phyloP scores from a whole-genome alignment of 2,113 vertebrate species.

The Calyptomena viridis region DNA sequence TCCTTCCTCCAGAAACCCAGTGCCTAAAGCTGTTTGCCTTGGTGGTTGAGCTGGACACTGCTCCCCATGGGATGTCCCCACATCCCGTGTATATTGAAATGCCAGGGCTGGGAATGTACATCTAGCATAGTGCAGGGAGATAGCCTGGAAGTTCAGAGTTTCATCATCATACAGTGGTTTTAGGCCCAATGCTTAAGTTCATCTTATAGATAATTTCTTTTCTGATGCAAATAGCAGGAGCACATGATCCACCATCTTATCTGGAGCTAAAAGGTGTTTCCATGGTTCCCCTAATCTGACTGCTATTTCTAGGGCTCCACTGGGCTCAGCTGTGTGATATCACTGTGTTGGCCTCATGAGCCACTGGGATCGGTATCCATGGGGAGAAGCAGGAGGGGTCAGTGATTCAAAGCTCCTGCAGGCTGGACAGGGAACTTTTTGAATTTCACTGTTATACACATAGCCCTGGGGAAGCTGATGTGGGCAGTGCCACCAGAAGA shows the following conservation, averaged over 20 bases:
- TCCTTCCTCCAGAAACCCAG: not conserved
- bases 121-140: not conserved
- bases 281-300: constrained; percentile 14
- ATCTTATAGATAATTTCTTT: not conserved
- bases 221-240: constrained; percentile 2
- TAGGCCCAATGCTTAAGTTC: not conserved
- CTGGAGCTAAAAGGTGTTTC: constrained; percentile 26
- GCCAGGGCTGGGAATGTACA: not conserved
- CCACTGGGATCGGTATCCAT: not conserved
- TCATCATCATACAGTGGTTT: not conserved
- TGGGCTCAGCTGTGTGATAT: not conserved
- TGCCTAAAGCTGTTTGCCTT: not conserved
- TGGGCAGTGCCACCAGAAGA: not conserved
- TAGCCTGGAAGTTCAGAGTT: not conserved
- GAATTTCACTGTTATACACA: not conserved
- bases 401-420: not conserved
- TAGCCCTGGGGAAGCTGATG: not conserved
- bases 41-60: not conserved
- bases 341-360: not conserved
- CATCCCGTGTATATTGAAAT: not conserved
- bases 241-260: not conserved
- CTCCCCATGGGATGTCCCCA: not conserved
- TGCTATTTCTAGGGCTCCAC: not conserved
- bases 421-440: not conserved
- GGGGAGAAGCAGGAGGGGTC: not conserved